Evolutionary conservation across 2,888 invertebrate species (phyloP).

Genomic region (Trissolcus brochymenae): DNA sequence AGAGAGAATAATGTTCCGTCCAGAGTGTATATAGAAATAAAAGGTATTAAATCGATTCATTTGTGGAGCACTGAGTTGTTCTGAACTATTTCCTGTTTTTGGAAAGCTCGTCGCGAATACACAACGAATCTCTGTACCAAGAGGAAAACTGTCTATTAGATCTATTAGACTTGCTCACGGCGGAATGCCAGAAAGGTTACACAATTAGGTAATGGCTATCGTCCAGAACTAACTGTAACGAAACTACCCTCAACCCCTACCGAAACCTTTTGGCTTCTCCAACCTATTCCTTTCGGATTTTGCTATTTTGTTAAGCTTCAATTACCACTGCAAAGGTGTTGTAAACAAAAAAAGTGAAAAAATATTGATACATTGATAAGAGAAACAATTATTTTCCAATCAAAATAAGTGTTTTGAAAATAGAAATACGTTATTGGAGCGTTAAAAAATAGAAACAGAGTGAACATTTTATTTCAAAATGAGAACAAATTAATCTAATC

Average conservation of each 20-base stretch:
- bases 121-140: conserved; percentile 36
- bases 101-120: conserved; percentile 59
- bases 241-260: conserved; percentile 52
- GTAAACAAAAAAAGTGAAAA: not conserved
- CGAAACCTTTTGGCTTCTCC: conserved; percentile 46
- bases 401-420: too few relatives aligned
- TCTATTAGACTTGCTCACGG: conserved; percentile 66
- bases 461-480: too few relatives aligned
- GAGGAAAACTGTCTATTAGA: conserved; percentile 63
- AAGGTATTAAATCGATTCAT: not conserved
- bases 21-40: not conserved
- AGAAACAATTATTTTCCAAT: too few relatives aligned
- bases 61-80: conserved; percentile 6
- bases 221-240: conserved; percentile 66
- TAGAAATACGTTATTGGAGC: not conserved
- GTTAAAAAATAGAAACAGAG: not conserved
- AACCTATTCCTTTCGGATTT: conserved; percentile 36
- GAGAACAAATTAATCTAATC: too few relatives aligned
- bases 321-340: conserved; percentile 22
- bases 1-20: too few relatives aligned
- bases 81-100: conserved; percentile 18
- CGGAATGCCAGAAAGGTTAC: conserved; percentile 71
- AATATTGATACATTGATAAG: too few relatives aligned
- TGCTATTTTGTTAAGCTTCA: too few relatives aligned
- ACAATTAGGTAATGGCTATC: conserved; percentile 72